phyloP scores from a whole-genome alignment of 2,888 invertebrate species.

The Theodoxus fluviatilis region DNA sequence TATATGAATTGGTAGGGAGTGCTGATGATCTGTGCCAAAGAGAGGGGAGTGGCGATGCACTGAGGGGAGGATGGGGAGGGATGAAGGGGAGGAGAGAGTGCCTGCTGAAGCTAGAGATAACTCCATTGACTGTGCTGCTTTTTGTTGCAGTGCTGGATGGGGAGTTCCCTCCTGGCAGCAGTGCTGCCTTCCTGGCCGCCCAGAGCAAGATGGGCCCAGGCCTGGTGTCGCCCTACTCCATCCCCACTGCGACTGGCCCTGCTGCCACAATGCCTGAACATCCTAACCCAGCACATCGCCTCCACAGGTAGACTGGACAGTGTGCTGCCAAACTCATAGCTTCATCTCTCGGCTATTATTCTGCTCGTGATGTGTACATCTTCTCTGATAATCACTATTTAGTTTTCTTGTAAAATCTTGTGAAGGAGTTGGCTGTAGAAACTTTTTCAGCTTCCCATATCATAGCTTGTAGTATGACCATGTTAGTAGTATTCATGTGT shows the following conservation, averaged over 20 bases:
- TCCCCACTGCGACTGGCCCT: slow-evolving; percentile 37
- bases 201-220: slow-evolving; percentile 67
- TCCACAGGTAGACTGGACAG: slow-evolving; percentile 52
- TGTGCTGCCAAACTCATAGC: neutral
- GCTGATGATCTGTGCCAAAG: no score
- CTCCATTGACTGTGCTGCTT: neutral
- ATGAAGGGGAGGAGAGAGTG: no score
- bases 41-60: no score
- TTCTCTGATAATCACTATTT: no score
- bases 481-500: no score
- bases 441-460: no score
- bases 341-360: neutral
- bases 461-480: no score
- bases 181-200: slow-evolving; percentile 69
- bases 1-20: no score
- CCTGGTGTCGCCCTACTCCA: slow-evolving; percentile 38
- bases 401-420: no score
- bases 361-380: no score
- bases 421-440: no score
- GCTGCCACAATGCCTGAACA: slow-evolving; percentile 71
- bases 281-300: slow-evolving; percentile 48
- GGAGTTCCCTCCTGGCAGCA: slow-evolving; percentile 67
- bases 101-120: neutral
- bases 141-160: slow-evolving; percentile 65
- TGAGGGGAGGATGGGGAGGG: no score